Percentiles rank a stretch among this genome's conserved stretches.
Conservation (phyloP, 92 coral and sea anemone genomes). For the Siderastrea radians region DNA sequence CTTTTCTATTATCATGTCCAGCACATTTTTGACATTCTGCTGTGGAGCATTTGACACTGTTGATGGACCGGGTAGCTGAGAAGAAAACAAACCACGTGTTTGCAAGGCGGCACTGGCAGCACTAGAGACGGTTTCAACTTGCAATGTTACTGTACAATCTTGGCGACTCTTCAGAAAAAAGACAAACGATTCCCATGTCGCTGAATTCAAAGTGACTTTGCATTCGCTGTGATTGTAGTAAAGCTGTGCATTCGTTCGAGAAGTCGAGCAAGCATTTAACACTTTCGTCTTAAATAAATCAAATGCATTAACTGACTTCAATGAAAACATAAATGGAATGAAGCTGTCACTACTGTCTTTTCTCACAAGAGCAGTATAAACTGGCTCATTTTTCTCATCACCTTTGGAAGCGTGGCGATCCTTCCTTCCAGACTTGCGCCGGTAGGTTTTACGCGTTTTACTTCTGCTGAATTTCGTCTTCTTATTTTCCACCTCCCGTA, state of each 20-base stretch:
- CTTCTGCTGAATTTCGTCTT: slow-evolving; percentile 21
- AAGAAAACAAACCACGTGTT: no score
- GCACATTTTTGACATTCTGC: no score
- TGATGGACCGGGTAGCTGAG: no score
- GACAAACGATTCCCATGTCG: neutral
- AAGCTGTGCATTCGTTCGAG: slow-evolving; percentile 1
- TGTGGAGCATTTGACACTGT: no score
- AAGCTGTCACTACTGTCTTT: no score
- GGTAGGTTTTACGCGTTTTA: slow-evolving; percentile 29
- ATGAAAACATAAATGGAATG: no score
- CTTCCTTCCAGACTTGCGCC: slow-evolving; percentile 25
- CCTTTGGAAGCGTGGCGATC: slow-evolving; percentile 1
- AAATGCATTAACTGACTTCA: neutral
- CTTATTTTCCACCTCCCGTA: slow-evolving; percentile 11
- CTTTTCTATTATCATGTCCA: no score
- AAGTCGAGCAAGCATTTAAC: no score
- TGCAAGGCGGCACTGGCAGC: no score
- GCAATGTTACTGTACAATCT: slow-evolving; percentile 2
- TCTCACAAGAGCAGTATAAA: neutral
- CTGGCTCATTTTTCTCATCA: neutral
- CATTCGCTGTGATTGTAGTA: neutral
- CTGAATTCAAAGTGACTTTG: neutral
- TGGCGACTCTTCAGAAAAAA: slow-evolving; percentile 5
- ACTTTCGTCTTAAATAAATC: neutral
- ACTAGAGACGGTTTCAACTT: neutral